Evolutionary conservation across 2,797 vertebrate species (phyloP).

Genomic region (Enteromius unitaeniatus): DNA sequence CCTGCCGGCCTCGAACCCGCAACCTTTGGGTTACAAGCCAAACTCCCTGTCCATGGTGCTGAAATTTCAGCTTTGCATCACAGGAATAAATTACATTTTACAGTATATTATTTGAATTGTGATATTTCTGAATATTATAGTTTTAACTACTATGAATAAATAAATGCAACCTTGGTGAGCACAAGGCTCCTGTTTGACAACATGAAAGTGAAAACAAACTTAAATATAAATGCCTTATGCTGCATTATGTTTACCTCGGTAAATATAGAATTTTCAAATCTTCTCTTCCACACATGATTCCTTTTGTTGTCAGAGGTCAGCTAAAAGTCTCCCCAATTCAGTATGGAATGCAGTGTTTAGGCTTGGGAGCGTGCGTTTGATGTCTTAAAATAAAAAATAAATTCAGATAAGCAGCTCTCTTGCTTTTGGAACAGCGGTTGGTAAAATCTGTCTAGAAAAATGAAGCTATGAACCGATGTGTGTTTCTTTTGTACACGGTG

Average conservation of each 20-base stretch:
- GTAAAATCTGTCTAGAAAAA: background rate
- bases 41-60: background rate
- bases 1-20: no score
- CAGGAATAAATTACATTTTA: background rate
- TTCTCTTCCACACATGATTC: background rate
- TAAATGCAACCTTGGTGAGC: background rate
- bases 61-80: background rate
- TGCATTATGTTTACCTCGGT: background rate
- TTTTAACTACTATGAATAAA: background rate
- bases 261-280: background rate
- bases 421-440: constrained; percentile 4
- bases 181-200: background rate
- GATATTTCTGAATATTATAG: background rate
- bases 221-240: background rate
- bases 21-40: no score
- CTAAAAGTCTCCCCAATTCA: background rate
- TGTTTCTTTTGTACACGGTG: constrained; percentile 17
- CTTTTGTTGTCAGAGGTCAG: background rate
- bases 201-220: background rate
- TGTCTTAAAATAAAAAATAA: constrained; percentile 3
- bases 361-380: background rate
- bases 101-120: background rate
- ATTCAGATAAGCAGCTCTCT: background rate
- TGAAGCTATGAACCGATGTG: background rate
- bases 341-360: background rate